Evolutionary conservation across 2,888 invertebrate species (phyloP).

Genomic region (Epistrophella euchroma): DNA sequence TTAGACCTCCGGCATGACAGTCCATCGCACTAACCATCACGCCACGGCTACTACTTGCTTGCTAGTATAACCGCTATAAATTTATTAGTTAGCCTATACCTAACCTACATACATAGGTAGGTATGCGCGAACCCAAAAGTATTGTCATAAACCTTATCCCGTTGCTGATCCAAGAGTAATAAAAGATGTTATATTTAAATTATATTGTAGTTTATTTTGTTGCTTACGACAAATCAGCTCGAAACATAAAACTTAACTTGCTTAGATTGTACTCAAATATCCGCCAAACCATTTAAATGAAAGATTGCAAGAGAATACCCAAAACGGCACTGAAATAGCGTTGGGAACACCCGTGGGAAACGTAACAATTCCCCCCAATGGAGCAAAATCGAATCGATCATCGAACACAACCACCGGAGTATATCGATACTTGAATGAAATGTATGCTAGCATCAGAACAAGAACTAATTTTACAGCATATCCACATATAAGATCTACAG

Average conservation of each 20-base stretch:
- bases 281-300: slow-evolving; percentile 81
- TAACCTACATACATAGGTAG: too few species aligned
- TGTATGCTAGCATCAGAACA: slow-evolving; percentile 80
- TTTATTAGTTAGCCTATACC: too few species aligned
- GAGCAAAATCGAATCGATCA: slow-evolving; percentile 83
- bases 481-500: slow-evolving; percentile 78
- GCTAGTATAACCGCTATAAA: too few species aligned
- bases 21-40: too few species aligned
- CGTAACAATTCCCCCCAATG: slow-evolving; percentile 84
- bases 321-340: slow-evolving; percentile 85
- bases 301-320: slow-evolving; percentile 85
- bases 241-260: not conserved
- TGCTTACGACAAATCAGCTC: not conserved
- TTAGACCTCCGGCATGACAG: too few species aligned
- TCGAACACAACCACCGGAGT: slow-evolving; percentile 84
- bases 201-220: not conserved
- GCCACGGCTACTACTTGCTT: too few species aligned
- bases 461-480: slow-evolving; percentile 83
- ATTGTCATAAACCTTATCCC: too few species aligned
- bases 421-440: slow-evolving; percentile 84
- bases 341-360: slow-evolving; percentile 85
- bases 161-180: too few species aligned
- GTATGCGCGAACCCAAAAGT: too few species aligned
- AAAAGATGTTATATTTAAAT: not conserved
- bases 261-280: not conserved